Evolutionary conservation across 2,888 invertebrate genomes (phyloP).

Genomic region (Hemaris fuciformis): DNA sequence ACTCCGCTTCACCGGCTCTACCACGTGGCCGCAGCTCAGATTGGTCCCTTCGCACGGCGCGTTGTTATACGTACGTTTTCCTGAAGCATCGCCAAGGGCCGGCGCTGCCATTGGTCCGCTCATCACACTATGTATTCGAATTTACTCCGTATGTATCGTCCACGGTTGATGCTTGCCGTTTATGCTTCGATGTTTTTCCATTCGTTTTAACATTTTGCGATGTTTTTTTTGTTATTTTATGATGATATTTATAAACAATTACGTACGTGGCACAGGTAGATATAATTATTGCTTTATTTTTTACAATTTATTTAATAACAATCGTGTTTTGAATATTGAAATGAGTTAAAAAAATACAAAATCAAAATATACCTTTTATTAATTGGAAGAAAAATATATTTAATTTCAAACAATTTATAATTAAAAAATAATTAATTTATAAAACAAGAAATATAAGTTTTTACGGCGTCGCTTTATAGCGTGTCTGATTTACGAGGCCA

Average conservation of each 20-base stretch:
- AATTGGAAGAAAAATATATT: too few species aligned
- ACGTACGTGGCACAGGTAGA: too few species aligned
- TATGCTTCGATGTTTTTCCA: background rate
- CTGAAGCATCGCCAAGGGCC: conserved; percentile 60
- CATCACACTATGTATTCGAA: background rate
- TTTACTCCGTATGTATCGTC: background rate
- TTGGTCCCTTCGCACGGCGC: conserved; percentile 66
- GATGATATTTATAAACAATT: too few species aligned
- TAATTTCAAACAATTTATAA: too few species aligned
- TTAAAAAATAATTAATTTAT: too few species aligned
- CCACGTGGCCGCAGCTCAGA: conserved; percentile 59
- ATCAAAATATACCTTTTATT: too few species aligned
- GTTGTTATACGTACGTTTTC: conserved; percentile 51
- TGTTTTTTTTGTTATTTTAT: too few species aligned
- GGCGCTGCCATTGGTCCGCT: conserved; percentile 49
- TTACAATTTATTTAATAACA: too few species aligned
- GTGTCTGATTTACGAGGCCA: background rate
- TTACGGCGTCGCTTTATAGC: background rate
- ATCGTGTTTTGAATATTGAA: too few species aligned
- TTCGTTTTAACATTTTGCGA: background rate
- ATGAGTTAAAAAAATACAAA: too few species aligned
- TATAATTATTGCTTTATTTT: too few species aligned
- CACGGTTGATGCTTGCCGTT: background rate
- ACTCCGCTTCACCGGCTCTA: conserved; percentile 44
- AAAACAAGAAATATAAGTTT: background rate